Evolutionary conservation across 2,113 vertebrate species (phyloP), one percentile per base, ranked within the genome.

Genomic region (Canis aureus): DNA sequence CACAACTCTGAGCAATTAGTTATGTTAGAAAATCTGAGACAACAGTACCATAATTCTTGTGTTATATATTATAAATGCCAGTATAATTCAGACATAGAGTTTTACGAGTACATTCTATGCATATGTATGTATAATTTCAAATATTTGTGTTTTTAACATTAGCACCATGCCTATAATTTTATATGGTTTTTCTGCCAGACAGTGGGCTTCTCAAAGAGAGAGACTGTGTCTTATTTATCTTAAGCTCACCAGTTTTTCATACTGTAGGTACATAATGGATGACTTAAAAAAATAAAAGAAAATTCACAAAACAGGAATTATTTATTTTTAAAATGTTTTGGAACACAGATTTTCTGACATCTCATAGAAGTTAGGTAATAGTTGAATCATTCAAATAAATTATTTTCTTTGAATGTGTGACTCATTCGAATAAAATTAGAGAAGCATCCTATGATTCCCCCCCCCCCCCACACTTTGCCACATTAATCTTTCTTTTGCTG

Each of bases 251-350:
- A 35, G 5, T 78, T 23, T 91, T 96, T 95, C n/a, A 22, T 38
- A 76, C 1, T 71, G 2, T 22, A 60, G 13, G 2, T 69, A 64
- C 3, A 84, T 0, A 59, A 4, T 27, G 10, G 16, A 1, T 88
- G 7, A 27, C 32, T 80, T 67, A 60, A n/a, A 55, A 76, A 73
- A 43, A 64, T 27, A 51, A 51, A 64, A 64, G 25, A 64, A 64
- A 78, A 53, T 64, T 95, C n/a, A 83, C 15, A 74, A 64, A 57
- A 83, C 2, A 67, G 6, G 17, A 59, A 22, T 51, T 93, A 38
- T 62, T 73, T 91, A 17, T 32, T 55, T 88, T 92, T 23, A 32
- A 84, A 94, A 83, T 95, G 13, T 82, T 90, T 91, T 20, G 20
- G 17, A 2, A 23, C 11, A 74, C 2, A 43, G 4, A 69, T 85